A percentile compares a stretch with the other conserved stretches of the same genome.
phyloP scores from a whole-genome alignment of 2,888 invertebrate genomes.

The Zaprionus obscuricornis region DNA sequence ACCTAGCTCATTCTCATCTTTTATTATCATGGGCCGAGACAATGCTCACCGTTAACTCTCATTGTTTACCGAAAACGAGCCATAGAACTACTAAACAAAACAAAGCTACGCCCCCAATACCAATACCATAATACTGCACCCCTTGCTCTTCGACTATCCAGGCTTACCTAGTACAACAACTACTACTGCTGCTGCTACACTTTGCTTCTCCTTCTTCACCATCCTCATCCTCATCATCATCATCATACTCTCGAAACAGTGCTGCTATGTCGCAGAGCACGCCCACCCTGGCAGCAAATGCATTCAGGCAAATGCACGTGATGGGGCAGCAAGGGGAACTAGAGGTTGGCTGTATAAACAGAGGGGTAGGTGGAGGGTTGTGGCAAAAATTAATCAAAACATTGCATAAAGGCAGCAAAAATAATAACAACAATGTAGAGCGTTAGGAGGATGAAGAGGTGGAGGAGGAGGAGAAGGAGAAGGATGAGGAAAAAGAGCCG shows the following conservation, averaged over 20 bases:
- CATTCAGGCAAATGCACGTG: slow-evolving; percentile 72
- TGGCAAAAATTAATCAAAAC: slow-evolving; percentile 83
- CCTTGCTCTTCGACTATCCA: too few species aligned
- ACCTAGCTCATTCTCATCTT: background rate
- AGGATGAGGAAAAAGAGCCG: slow-evolving; percentile 62
- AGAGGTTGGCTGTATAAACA: background rate
- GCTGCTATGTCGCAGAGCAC: background rate
- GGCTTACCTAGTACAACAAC: too few species aligned
- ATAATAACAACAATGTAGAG: slow-evolving; percentile 83
- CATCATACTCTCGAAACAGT: too few species aligned
- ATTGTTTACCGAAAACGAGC: slow-evolving; percentile 77
- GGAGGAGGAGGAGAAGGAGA: background rate
- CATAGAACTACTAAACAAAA: slow-evolving; percentile 79
- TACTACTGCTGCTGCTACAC: background rate
- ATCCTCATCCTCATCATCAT: slow-evolving; percentile 3
- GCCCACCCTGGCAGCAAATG: slow-evolving; percentile 52
- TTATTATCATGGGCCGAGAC: slow-evolving; percentile 55
- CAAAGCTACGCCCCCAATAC: slow-evolving; percentile 50
- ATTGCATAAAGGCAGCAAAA: slow-evolving; percentile 83
- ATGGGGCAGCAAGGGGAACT: background rate
- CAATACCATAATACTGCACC: background rate
- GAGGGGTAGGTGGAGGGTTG: slow-evolving; percentile 44
- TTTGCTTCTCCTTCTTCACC: too few species aligned
- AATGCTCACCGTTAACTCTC: slow-evolving; percentile 69
- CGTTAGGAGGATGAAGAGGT: slow-evolving; percentile 56